phyloP scores from a whole-genome alignment of 2,888 invertebrate genomes.

The Melikaiella ostensackeni region DNA sequence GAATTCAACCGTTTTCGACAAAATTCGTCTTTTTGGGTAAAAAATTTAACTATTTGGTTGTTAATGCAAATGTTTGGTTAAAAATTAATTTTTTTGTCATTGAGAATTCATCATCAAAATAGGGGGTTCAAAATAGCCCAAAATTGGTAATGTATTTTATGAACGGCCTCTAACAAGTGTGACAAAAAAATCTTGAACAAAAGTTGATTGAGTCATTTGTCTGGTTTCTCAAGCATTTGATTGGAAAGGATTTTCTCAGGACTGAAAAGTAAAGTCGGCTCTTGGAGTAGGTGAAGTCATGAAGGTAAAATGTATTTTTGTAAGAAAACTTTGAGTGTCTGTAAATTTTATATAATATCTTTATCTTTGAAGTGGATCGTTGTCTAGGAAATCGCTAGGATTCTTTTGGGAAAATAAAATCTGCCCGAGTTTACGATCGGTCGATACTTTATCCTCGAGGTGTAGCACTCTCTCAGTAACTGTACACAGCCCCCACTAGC shows the following conservation, averaged over 20 bases:
- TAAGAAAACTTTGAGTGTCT: not conserved
- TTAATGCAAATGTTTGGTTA: too few species aligned
- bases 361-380: not conserved
- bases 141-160: too few species aligned
- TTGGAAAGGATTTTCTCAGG: not conserved
- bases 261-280: not conserved
- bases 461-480: constrained; percentile 65
- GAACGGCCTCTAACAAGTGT: too few species aligned
- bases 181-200: not conserved
- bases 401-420: constrained; percentile 47
- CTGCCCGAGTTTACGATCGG: constrained; percentile 47
- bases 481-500: constrained; percentile 63
- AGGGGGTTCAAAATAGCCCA: too few species aligned
- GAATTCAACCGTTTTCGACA: too few species aligned
- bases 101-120: too few species aligned
- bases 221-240: not conserved
- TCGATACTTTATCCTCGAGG: constrained; percentile 55
- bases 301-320: not conserved
- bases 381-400: not conserved
- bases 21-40: too few species aligned
- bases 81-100: too few species aligned
- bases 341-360: not conserved
- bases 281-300: not conserved
- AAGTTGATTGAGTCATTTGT: not conserved
- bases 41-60: too few species aligned